Evolutionary conservation across 2,797 vertebrate genomes (phyloP), one percentile per base, ranked within the genome.

Genomic region (Lacerta viridis): DNA sequence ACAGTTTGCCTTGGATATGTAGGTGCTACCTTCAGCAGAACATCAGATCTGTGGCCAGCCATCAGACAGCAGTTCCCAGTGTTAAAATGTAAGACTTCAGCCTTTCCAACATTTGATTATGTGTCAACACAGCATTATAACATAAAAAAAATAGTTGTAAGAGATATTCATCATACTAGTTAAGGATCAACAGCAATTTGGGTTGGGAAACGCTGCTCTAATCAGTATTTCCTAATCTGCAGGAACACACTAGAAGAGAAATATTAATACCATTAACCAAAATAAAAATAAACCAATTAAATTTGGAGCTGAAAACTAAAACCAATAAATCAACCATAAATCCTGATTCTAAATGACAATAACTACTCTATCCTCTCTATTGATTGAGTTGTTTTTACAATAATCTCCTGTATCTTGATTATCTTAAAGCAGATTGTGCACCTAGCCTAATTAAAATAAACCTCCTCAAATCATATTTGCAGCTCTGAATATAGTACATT

Each of bases 261-360:
- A 92, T 92, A 93, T 92, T 87, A 94, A 86, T 85, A 90, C 85
- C 64, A 94, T 88, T 80, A 92, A 83, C 8, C 23, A 89, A 86
- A 92, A 64, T 3, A 76, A 88, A 74, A 68, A 27, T 80, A 11
- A 29, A 88, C 50, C 46, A 93, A 94, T 87, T 91, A 90, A 94
- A 92, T 92, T 33, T 80, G 90, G 72, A 92, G 84, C 66, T 86
- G 72, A 94, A 91, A 69, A 85, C 82, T 0, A 0, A 93, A 90
- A 64, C 92, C 93, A 85, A 94, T 87, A 94, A 88, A 92, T 92
- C 90, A 92, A 84, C 86, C 84, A 94, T 87, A 94, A 81, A 93
- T 89, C 82, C 88, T 89, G 69, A 86, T 83, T 91, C 92, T 83
- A 89, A 92, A 92, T 87, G 88, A 89, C 80, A 93, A 85, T 64